A percentile compares a stretch with the other conserved stretches of the same genome.
Conservation (phyloP, 2,888 invertebrate genomes). For the Colletes collaris region DNA sequence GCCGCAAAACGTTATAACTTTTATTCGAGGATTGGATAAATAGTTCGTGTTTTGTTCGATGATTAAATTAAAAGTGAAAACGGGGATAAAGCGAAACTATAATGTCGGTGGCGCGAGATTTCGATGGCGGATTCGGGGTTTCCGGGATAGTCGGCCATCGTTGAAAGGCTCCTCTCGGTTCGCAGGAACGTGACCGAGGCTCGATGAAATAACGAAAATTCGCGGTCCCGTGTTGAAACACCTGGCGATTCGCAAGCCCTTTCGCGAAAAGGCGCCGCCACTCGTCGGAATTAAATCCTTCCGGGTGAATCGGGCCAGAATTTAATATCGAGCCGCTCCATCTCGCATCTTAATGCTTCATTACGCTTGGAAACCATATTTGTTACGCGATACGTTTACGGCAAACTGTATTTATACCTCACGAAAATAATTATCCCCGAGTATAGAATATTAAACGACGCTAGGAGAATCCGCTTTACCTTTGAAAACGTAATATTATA, state of each 20-base stretch:
- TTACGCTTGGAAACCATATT: no score
- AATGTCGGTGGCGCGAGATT: conserved; percentile 25
- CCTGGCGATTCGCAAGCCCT: conserved; percentile 52
- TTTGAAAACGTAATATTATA: no score
- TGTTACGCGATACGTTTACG: no score
- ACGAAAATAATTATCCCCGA: no score
- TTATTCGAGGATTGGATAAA: no score
- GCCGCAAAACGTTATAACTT: no score
- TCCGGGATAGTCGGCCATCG: conserved; percentile 37
- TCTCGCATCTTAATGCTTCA: conserved; percentile 1
- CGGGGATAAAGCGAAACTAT: no score
- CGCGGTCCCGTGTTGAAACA: conserved; percentile 43
- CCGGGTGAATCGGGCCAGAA: conserved; percentile 10
- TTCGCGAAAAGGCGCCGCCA: conserved; percentile 14
- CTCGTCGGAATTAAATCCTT: conserved; percentile 22
- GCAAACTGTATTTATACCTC: no score
- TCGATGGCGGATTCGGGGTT: conserved; percentile 34
- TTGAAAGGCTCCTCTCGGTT: conserved; percentile 15
- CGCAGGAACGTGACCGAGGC: conserved; percentile 18
- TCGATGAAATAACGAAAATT: conserved; percentile 44
- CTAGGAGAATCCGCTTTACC: no score
- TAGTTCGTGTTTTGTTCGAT: no score
- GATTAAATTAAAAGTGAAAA: no score
- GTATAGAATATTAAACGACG: no score
- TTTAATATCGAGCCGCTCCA: conserved; percentile 26